Conservation (phyloP, 2,113 vertebrate species). For the Erinaceus europaeus region DNA sequence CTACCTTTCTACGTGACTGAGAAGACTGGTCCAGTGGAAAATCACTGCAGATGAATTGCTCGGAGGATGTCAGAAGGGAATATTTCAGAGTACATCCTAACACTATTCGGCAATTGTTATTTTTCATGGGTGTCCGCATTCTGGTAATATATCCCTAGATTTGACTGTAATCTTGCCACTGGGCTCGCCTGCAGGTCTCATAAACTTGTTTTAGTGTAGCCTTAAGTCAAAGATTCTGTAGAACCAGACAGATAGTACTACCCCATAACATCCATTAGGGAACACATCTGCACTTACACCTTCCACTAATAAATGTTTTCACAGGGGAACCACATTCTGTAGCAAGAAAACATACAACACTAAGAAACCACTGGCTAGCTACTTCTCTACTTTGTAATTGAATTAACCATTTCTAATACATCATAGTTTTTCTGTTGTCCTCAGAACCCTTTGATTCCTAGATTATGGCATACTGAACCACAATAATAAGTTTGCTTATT, state of each 20-base stretch:
- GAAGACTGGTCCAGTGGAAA: slow-evolving; percentile 53
- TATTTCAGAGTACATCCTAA: slow-evolving; percentile 50
- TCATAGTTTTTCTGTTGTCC: background rate
- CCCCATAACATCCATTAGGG: slow-evolving; percentile 59
- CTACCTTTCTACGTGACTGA: slow-evolving; percentile 5
- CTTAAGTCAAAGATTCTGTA: slow-evolving; percentile 70
- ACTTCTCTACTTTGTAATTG: background rate
- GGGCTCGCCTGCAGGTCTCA: slow-evolving; percentile 63
- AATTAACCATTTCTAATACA: slow-evolving; percentile 1
- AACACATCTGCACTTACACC: slow-evolving; percentile 60
- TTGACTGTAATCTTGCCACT: slow-evolving; percentile 70
- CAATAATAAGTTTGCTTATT: background rate
- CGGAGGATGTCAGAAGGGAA: slow-evolving; percentile 41
- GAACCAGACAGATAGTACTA: slow-evolving; percentile 60
- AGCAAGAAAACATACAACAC: background rate
- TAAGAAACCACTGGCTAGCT: background rate
- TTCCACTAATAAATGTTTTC: slow-evolving; percentile 61
- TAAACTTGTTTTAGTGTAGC: slow-evolving; percentile 75
- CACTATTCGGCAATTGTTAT: slow-evolving; percentile 66
- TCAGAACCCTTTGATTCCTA: background rate
- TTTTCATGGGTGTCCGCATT: slow-evolving; percentile 71
- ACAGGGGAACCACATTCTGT: slow-evolving; percentile 6
- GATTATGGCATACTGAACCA: background rate
- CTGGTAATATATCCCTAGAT: slow-evolving; percentile 65
- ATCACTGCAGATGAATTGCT: slow-evolving; percentile 37